Evolutionary conservation across 2,113 vertebrate genomes (phyloP), one percentile per base, ranked within the genome.

Genomic region (Ictalurus furcatus): DNA sequence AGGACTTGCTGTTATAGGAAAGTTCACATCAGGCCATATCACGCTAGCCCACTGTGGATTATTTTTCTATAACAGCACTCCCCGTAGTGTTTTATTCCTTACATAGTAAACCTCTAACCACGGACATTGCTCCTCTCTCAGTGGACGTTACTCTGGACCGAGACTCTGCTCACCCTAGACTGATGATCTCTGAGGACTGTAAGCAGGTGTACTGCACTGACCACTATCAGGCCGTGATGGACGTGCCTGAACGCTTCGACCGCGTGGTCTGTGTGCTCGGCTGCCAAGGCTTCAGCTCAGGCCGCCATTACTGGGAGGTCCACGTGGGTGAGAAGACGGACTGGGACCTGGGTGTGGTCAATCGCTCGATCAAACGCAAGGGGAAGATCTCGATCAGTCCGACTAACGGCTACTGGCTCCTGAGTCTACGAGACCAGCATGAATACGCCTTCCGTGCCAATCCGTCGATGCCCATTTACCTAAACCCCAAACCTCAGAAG

Each of bases 291-390:
- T 95, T 96, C 88, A 92, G 25, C 88, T 93, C 94, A 0, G 96
- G 96, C 3, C 91, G 94, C 1, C 95, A 96, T 88, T 96, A 96
- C 92, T 96, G 93, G 93, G 91, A 93, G 89, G 92, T 93, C 91
- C 91, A 95, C 13, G 96, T 96, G 3, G 94, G 94, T 63, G 92
- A 48, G 44, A 96, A 96, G 89, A 96, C 95, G 0, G 95, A 96
- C 90, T 96, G 95, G 96, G 95, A 96, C 82, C 71, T 96, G 63
- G 96, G 96, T 3, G 90, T 96, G 58, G 95, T 93, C 0, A 94
- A 92, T 63, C 79, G 14, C 0, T 93, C 94, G 0, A 89, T 95
- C 52, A 93, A 92, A 83, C 91, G 95, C 8, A 96, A 96, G 80
- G 96, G 95, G 2, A 96, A 95, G 90, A 94, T 96, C 90, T 92